Percentiles rank a stretch among this genome's conserved stretches.
These are phyloP conservation scores for Platypus cylindrus DNA, from an alignment of 2,888 invertebrate species.

Conservation along the genomic window DNA sequence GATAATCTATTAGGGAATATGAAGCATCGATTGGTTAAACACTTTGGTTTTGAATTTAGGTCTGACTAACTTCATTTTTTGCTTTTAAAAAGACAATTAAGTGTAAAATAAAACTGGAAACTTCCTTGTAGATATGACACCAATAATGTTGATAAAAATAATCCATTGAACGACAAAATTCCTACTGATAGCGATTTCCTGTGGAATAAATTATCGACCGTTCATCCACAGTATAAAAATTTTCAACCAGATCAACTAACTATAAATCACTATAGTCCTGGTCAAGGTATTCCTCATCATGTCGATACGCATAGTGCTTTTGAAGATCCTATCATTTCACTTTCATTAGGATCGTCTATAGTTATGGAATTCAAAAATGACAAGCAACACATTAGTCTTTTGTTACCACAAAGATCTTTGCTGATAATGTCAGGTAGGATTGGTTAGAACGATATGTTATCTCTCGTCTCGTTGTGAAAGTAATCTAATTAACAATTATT, in stretches of 20 bases:
- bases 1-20: conserved; percentile 39
- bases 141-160: conserved; percentile 67
- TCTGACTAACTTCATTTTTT: neutral
- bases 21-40: conserved; percentile 76
- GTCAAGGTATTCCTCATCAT: conserved; percentile 91
- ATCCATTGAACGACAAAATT: conserved; percentile 53
- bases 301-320: conserved; percentile 94
- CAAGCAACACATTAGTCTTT: conserved; percentile 45
- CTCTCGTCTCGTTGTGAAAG: neutral
- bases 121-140: conserved; percentile 48
- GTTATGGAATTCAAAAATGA: conserved; percentile 80
- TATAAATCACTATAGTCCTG: conserved; percentile 70
- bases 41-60: conserved; percentile 85
- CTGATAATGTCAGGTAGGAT: conserved; percentile 52
- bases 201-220: conserved; percentile 41
- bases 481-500: neutral
- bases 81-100: too few relatives aligned
- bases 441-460: neutral
- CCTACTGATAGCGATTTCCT: conserved; percentile 58
- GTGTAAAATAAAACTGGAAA: too few relatives aligned
- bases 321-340: conserved; percentile 71
- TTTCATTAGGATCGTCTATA: conserved; percentile 70
- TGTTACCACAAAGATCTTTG: conserved; percentile 58
- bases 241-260: conserved; percentile 69
- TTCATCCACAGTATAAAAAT: conserved; percentile 31